A percentile compares a stretch with the other conserved stretches of the same genome.
Evolutionary conservation across 2,797 vertebrate species (phyloP).

Genomic region (Cuculus canorus): DNA sequence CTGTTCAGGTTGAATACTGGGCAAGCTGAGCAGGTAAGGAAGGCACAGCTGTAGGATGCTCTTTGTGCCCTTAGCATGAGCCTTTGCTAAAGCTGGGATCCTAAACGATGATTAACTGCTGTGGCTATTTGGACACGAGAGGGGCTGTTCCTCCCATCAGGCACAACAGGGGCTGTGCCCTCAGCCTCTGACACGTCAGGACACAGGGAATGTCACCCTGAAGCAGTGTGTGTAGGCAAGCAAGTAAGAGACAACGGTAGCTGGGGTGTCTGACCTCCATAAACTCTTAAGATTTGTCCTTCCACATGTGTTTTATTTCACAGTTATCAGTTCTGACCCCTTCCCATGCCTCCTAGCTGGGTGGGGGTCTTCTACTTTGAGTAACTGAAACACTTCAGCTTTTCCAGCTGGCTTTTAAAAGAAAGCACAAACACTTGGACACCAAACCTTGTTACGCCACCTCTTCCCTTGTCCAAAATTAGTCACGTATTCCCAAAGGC

Average conservation of each 20-base stretch:
- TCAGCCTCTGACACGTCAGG: too few species aligned
- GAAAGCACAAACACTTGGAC: neutral
- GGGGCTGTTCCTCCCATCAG: neutral
- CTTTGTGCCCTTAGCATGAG: neutral
- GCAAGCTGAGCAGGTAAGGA: neutral
- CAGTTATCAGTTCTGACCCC: too few species aligned
- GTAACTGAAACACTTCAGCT: neutral
- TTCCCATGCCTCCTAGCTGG: too few species aligned
- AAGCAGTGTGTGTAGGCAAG: neutral
- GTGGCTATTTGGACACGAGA: neutral
- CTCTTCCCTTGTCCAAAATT: neutral
- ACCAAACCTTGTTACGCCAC: neutral
- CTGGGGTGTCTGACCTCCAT: neutral
- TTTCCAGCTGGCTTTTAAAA: neutral
- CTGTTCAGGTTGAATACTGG: neutral
- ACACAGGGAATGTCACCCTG: fast-evolving
- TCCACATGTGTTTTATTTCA: neutral
- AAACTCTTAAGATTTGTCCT: neutral
- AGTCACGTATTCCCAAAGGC: fast-evolving
- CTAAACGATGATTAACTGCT: neutral
- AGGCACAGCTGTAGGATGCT: neutral
- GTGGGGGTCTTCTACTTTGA: neutral
- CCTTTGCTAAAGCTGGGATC: neutral
- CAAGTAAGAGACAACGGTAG: too few species aligned
- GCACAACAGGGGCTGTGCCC: neutral